A percentile compares a stretch with the other conserved stretches of the same genome.
Conservation (phyloP, 2,113 vertebrate genomes). For the Orycteropus afer region DNA sequence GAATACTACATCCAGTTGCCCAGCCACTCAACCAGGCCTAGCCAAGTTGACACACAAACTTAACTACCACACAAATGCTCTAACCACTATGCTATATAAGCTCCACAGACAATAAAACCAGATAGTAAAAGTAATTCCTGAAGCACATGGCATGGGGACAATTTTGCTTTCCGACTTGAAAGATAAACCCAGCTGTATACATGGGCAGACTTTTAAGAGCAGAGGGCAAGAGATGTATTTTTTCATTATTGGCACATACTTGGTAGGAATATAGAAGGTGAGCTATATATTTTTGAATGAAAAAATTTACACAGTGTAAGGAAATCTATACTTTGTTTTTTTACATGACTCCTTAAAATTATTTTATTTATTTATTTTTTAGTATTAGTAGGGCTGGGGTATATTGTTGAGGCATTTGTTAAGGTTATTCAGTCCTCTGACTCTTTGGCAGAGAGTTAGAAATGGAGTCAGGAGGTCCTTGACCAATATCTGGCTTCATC, state of each 20-base stretch:
- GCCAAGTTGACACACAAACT: no score
- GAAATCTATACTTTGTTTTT: conserved; percentile 35
- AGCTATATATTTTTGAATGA: background rate
- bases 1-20: no score
- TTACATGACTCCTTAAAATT: background rate
- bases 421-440: background rate
- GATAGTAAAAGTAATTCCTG: background rate
- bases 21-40: no score
- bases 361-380: background rate
- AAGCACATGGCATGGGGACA: background rate
- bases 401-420: background rate
- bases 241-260: background rate
- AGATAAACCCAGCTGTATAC: background rate
- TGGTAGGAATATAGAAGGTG: background rate
- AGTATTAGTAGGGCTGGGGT: background rate
- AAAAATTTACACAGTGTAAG: background rate
- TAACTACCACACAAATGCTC: no score
- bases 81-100: no score
- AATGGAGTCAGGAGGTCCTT: background rate
- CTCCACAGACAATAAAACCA: background rate
- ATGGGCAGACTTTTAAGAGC: background rate
- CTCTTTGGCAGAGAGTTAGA: background rate
- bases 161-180: conserved; percentile 3
- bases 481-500: background rate
- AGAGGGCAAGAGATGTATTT: background rate